Evolutionary conservation across 1,140 invertebrate genomes (phyloP).

Genomic region (Solenopsis invicta): DNA sequence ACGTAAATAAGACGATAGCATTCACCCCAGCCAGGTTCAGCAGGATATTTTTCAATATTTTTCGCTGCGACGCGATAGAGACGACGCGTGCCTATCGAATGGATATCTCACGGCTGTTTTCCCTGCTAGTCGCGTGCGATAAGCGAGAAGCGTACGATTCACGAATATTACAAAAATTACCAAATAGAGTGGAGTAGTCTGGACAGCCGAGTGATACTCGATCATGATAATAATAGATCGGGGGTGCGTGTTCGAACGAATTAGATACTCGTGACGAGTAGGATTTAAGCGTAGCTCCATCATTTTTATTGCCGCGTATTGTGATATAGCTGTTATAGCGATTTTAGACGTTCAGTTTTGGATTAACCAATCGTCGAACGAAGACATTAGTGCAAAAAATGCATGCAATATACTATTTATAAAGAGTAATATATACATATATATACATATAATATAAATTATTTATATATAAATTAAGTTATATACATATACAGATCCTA

Average conservation of each 20-base stretch:
- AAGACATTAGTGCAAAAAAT: constrained; percentile 57
- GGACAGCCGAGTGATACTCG: constrained; percentile 49
- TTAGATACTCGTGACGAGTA: constrained; percentile 21
- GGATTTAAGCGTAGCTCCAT: constrained; percentile 45
- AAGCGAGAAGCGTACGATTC: constrained; percentile 46
- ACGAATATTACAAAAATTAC: constrained; percentile 62
- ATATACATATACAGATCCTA: constrained; percentile 34
- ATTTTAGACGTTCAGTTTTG: constrained; percentile 62
- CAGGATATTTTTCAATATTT: constrained; percentile 66
- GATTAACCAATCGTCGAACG: constrained; percentile 61
- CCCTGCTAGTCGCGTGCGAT: not conserved
- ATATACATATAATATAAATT: constrained; percentile 54
- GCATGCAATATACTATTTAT: constrained; percentile 71
- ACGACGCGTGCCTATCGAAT: constrained; percentile 54
- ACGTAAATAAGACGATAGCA: constrained; percentile 39
- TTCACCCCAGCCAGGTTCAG: constrained; percentile 46
- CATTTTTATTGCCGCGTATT: constrained; percentile 57
- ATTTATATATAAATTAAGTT: constrained; percentile 61
- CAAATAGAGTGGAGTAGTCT: not conserved
- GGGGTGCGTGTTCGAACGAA: not conserved
- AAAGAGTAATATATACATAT: constrained; percentile 72
- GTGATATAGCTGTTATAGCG: constrained; percentile 56
- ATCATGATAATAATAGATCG: constrained; percentile 40
- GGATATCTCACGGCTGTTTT: constrained; percentile 55
- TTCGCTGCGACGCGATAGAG: constrained; percentile 40